A percentile compares a stretch with the other conserved stretches of the same genome.
Evolutionary conservation across 2,797 vertebrate genomes (phyloP).

Genomic region (Crenuchus spilurus): DNA sequence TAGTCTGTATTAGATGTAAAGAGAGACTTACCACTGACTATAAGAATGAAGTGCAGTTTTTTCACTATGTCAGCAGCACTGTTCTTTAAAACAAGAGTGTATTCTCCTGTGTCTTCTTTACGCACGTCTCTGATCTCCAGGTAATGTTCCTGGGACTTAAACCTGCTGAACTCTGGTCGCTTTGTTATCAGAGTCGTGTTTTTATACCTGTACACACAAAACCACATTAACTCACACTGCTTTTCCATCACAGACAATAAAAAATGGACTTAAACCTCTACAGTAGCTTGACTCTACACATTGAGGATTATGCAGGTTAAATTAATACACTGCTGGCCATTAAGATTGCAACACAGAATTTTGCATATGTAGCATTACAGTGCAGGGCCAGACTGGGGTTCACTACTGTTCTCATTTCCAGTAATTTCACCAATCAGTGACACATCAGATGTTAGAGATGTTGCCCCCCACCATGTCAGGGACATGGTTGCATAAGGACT

Average conservation of each 20-base stretch:
- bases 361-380: too few species aligned
- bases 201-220: constrained; percentile 85
- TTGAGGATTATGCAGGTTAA: too few species aligned
- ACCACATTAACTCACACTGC: not conserved
- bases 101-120: constrained; percentile 85
- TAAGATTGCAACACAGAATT: too few species aligned
- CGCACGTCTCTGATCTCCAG: constrained; percentile 92
- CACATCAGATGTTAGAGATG: too few species aligned
- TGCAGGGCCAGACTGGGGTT: too few species aligned
- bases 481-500: too few species aligned
- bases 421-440: too few species aligned
- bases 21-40: constrained; percentile 81
- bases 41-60: constrained; percentile 82
- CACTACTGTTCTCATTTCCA: too few species aligned
- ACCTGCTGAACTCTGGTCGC: constrained; percentile 75
- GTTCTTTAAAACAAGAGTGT: constrained; percentile 86
- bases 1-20: not conserved
- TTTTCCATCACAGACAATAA: too few species aligned
- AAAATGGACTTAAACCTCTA: too few species aligned
- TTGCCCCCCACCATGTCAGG: too few species aligned
- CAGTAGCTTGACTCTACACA: not conserved
- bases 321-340: too few species aligned
- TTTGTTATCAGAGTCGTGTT: constrained; percentile 84
- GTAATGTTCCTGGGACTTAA: constrained; percentile 79
- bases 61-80: constrained; percentile 78